Conservation (phyloP, 2,797 vertebrate species). For the Acanthurus leucopareius region DNA sequence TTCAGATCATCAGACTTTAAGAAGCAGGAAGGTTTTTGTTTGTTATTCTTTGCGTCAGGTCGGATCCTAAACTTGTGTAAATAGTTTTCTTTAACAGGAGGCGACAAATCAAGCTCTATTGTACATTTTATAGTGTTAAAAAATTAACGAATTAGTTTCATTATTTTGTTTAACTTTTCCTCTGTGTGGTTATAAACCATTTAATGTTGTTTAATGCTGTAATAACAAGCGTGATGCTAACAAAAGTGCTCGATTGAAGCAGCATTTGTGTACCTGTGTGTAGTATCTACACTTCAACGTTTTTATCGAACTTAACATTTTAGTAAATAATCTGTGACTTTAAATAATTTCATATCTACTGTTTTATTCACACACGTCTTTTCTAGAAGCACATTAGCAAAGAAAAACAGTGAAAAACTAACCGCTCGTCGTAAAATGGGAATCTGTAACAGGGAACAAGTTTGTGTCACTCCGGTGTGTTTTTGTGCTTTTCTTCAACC, state of each 20-base stretch:
- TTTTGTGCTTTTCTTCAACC: background rate
- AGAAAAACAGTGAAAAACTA: background rate
- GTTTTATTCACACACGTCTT: background rate
- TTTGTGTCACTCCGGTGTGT: background rate
- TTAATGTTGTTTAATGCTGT: conserved; percentile 3
- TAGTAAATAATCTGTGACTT: conserved; percentile 9
- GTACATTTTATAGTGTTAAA: background rate
- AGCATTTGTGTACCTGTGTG: conserved; percentile 50
- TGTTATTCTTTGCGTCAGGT: too few relatives aligned
- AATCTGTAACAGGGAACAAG: background rate
- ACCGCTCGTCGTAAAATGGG: conserved; percentile 14
- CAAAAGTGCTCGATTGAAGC: background rate
- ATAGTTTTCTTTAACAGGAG: conserved; percentile 15
- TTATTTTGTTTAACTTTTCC: background rate
- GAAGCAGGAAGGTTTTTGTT: background rate
- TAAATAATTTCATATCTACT: background rate
- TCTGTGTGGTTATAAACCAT: conserved; percentile 27
- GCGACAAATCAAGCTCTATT: conserved; percentile 12
- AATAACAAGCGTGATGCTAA: conserved; percentile 9
- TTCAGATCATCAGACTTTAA: background rate
- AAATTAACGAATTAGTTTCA: conserved; percentile 1
- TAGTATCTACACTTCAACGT: conserved; percentile 70
- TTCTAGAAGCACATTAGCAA: background rate
- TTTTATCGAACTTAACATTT: conserved; percentile 26
- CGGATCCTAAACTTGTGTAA: background rate